These are phyloP conservation scores for Falco peregrinus DNA, from an alignment of 2,797 vertebrate genomes.

Conservation along the genomic window DNA sequence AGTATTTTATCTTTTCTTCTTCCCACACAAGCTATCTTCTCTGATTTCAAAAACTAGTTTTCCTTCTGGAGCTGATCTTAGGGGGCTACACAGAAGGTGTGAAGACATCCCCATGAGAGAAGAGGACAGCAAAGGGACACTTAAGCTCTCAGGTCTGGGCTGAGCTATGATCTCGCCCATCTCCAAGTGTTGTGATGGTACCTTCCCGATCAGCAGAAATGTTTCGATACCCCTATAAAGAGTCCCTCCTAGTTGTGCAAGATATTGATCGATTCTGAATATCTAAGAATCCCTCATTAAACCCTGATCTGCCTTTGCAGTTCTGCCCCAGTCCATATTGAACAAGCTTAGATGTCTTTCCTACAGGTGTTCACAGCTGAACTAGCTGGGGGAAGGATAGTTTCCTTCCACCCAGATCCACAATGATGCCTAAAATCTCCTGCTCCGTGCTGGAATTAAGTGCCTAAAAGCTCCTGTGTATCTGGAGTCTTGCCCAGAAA, in stretches of 20 bases:
- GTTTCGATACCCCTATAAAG: neutral
- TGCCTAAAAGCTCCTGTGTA: neutral
- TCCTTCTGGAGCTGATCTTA: neutral
- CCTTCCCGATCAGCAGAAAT: neutral
- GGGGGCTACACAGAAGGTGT: neutral
- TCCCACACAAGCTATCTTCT: neutral
- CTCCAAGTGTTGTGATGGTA: neutral
- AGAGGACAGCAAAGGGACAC: neutral
- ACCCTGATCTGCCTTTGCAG: neutral
- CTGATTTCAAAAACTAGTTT: neutral
- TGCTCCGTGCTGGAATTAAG: neutral
- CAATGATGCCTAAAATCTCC: neutral
- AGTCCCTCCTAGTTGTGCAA: neutral
- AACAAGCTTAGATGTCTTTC: neutral
- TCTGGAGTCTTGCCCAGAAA: neutral
- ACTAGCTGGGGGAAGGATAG: fast-evolving
- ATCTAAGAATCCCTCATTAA: neutral
- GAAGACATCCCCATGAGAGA: neutral
- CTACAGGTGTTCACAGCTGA: neutral
- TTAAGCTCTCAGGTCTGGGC: neutral
- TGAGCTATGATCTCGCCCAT: neutral
- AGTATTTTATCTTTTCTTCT: constrained; percentile 33
- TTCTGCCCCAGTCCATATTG: neutral
- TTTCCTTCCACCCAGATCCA: neutral
- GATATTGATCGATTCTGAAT: neutral